Evolutionary conservation across 2,888 invertebrate species (phyloP).

Genomic region (Dusona sp.): DNA sequence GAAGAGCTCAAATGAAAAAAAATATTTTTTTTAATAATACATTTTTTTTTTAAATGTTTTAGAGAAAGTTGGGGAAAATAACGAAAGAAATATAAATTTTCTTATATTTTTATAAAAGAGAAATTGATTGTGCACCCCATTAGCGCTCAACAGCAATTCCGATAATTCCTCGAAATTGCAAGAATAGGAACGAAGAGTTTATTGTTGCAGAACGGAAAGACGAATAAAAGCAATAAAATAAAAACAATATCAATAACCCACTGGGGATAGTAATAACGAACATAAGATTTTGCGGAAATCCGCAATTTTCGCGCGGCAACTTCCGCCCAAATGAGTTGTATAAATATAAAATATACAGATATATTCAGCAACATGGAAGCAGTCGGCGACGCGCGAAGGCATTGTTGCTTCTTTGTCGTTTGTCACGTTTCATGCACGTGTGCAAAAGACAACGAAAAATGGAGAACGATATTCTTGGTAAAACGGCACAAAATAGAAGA

Average conservation of each 20-base stretch:
- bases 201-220: conserved; percentile 8
- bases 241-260: not conserved
- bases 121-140: not conserved
- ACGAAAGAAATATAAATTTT: not conserved
- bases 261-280: not conserved
- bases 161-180: not conserved
- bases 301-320: conserved; percentile 18
- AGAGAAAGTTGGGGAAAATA: not conserved
- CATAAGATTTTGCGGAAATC: conserved; percentile 27
- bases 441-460: conserved; percentile 4
- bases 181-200: not conserved
- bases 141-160: not conserved
- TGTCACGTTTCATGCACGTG: conserved; percentile 5
- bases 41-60: no score
- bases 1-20: no score
- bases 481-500: not conserved
- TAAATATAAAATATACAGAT: not conserved
- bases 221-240: not conserved
- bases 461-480: not conserved
- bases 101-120: not conserved
- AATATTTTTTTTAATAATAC: no score
- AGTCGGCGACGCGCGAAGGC: conserved; percentile 2
- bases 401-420: not conserved
- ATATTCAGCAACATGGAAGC: not conserved
- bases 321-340: conserved; percentile 25